A percentile compares a stretch with the other conserved stretches of the same genome.
These are phyloP conservation scores for Desmophyllum pertusum DNA, from an alignment of 92 coral and sea anemone species.

Conservation along the genomic window DNA sequence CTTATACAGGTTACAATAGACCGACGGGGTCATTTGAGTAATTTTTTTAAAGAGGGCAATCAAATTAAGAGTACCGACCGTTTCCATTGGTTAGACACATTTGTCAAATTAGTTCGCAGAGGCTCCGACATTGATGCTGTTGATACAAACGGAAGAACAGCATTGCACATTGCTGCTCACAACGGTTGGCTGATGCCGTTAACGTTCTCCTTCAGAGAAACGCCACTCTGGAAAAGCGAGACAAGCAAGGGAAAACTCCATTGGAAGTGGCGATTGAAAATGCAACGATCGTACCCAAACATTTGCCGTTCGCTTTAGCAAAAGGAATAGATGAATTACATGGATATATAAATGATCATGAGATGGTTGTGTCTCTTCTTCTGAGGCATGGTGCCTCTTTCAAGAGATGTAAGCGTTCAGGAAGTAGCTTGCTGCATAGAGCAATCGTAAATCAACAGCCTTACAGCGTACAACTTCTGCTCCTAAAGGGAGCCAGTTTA, in stretches of 20 bases:
- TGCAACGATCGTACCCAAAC: background rate
- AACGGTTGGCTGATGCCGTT: slow-evolving; percentile 55
- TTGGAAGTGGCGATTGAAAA: slow-evolving; percentile 47
- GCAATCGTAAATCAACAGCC: slow-evolving; percentile 3
- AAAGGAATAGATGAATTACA: background rate
- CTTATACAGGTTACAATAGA: background rate
- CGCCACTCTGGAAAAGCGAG: slow-evolving; percentile 21
- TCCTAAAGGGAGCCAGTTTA: slow-evolving; percentile 16
- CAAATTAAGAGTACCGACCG: background rate
- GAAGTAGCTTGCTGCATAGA: slow-evolving; percentile 12
- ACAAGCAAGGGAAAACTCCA: slow-evolving; percentile 48
- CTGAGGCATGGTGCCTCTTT: slow-evolving; percentile 15
- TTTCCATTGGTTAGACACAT: slow-evolving; percentile 10
- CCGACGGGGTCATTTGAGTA: background rate
- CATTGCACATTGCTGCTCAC: slow-evolving; percentile 64
- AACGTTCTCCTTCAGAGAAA: slow-evolving; percentile 32
- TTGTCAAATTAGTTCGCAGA: background rate
- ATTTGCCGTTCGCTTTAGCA: background rate
- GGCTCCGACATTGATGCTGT: background rate
- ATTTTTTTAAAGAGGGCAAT: background rate
- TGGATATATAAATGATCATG: background rate
- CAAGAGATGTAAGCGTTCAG: background rate
- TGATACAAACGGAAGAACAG: slow-evolving; percentile 53
- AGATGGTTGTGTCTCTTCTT: slow-evolving; percentile 14
- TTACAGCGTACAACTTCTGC: background rate